Base-by-base conservation (phyloP, 1,140 invertebrate genomes). In the Drosophila aff. region DNA sequence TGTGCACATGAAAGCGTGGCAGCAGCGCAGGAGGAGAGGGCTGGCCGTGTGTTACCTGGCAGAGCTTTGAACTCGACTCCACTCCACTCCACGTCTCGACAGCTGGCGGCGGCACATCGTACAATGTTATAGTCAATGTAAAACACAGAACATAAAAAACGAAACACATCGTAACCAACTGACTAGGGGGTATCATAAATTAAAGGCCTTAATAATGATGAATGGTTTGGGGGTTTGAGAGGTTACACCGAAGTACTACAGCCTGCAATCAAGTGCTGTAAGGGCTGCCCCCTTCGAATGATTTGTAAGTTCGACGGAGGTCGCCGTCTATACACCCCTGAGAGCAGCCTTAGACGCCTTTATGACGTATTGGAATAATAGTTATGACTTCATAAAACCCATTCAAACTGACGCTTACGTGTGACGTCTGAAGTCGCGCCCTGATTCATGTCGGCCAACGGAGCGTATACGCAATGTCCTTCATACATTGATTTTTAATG, bases 151-250 rank as follows among this genome's bases (percentile, higher is more conserved):
- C 84, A 90, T 89, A 89, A 89, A 57, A 67, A 67, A 74, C 36
- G 63, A 49, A 58, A 73, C 53, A 73, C 66, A 59, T 73, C 76
- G 85, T 78, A 87, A 77, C 84, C 69, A 55, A 75, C 62, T 63
- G 76, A 77, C 79, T 82, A 65, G 53, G 67, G 67, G 84, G 58
- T 36, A 73, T 76, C 84, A 90, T 89, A 89, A 89, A 89, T 89
- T 89, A 89, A 81, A 77, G 78, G 81, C 63, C 84, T 84, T 89
- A 89, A 89, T 89, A 84, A 90, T 89, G 84, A 89, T 89, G 78
- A 81, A 89, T 89, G 83, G 47, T 41, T 21, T 40, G 59, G 40
- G 71, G 53, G 31, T 9, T 23, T 57, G 10, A 53, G 26, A 26
- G 43, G 52, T 57, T 40, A 40, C 36, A 26, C 9, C 47, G 36